A percentile compares a stretch with the other conserved stretches of the same genome.
Evolutionary conservation across 2,888 invertebrate genomes (phyloP).

Genomic region (Sceliomorpha sp.): DNA sequence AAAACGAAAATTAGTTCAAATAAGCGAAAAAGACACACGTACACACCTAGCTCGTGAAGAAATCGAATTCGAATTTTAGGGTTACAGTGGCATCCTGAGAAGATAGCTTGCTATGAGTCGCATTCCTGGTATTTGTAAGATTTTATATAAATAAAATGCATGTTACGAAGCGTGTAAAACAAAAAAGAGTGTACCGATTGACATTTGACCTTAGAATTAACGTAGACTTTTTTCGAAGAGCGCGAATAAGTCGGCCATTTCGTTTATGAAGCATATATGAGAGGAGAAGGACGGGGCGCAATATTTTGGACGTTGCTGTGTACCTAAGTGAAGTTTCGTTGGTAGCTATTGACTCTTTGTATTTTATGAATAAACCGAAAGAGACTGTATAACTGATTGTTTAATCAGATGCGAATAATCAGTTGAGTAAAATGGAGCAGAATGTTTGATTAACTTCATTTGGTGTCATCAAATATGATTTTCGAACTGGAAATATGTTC

Average conservation of each 20-base stretch:
- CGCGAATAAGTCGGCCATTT: slow-evolving; percentile 29
- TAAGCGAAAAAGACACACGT: no score
- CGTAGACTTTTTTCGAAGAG: slow-evolving; percentile 40
- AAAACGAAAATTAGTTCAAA: no score
- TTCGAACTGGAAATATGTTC: no score
- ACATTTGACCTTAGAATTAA: slow-evolving; percentile 45
- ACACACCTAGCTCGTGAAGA: neutral
- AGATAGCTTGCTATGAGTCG: slow-evolving; percentile 52
- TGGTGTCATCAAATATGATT: no score
- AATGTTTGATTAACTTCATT: no score
- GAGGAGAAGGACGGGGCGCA: neutral
- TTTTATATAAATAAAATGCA: slow-evolving; percentile 50
- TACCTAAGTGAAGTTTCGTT: no score
- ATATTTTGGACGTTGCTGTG: slow-evolving; percentile 19
- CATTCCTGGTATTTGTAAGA: slow-evolving; percentile 56
- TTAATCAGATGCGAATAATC: no score
- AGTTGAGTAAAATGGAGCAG: no score
- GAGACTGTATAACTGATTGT: no score
- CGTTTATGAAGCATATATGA: slow-evolving; percentile 23
- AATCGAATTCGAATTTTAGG: slow-evolving; percentile 27
- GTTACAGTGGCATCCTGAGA: slow-evolving; percentile 33
- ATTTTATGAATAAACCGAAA: no score
- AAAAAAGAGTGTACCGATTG: slow-evolving; percentile 20
- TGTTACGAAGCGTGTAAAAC: slow-evolving; percentile 47
- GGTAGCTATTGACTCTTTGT: no score